Evolutionary conservation across 2,888 invertebrate genomes (phyloP).

Genomic region (Lepidonotus clava): DNA sequence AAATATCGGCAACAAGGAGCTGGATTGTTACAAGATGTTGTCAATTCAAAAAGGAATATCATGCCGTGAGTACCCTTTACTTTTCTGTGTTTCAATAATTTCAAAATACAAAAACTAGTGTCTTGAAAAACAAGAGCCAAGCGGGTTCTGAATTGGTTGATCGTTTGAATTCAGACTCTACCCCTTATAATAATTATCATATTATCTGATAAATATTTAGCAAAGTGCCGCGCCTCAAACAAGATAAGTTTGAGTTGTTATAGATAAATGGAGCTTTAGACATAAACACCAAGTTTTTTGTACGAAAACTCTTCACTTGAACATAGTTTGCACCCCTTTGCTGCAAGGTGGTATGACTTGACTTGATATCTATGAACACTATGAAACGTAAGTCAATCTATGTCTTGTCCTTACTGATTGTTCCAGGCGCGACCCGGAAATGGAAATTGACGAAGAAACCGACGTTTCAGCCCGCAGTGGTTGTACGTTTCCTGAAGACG

Average conservation of each 20-base stretch:
- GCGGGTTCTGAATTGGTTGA: background rate
- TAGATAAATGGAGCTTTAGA: too few relatives aligned
- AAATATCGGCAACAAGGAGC: background rate
- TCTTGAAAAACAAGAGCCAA: background rate
- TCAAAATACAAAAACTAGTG: background rate
- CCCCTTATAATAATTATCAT: too few relatives aligned
- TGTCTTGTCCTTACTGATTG: background rate
- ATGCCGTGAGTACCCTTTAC: too few relatives aligned
- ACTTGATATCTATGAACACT: background rate
- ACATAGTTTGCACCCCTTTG: background rate
- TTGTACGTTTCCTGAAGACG: background rate
- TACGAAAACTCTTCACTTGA: background rate
- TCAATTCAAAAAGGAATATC: background rate
- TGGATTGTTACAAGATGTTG: background rate
- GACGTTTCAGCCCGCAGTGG: background rate
- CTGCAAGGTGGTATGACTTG: background rate
- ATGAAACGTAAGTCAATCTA: background rate
- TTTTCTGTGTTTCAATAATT: too few relatives aligned
- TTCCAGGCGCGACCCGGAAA: background rate
- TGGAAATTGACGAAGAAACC: background rate
- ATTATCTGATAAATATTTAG: too few relatives aligned
- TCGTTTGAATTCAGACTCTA: background rate
- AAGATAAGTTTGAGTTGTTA: too few relatives aligned
- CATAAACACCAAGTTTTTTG: too few relatives aligned
- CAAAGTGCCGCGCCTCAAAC: too few relatives aligned